Evolutionary conservation across 2,113 vertebrate species (phyloP).

Genomic region (Rhinolophus sinicus): DNA sequence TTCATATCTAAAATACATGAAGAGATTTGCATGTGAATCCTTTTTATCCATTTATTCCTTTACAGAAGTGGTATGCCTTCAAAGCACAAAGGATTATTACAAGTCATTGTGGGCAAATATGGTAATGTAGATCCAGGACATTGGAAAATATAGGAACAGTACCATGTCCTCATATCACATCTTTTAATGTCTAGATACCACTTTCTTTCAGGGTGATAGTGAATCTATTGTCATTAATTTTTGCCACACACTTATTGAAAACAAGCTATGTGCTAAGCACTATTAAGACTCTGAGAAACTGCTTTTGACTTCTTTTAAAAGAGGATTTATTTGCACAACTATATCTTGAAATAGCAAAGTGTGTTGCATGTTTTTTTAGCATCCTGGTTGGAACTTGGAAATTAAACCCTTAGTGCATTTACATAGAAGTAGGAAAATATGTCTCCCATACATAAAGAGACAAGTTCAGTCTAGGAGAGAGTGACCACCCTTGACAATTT

Average conservation of each 20-base stretch:
- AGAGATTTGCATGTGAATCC: background rate
- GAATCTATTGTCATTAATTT: background rate
- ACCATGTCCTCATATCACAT: background rate
- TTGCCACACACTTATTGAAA: background rate
- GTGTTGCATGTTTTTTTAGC: background rate
- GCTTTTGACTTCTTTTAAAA: slow-evolving; percentile 3
- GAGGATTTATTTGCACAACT: background rate
- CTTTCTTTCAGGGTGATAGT: background rate
- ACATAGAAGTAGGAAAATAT: background rate
- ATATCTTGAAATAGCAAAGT: background rate
- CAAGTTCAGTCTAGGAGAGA: background rate
- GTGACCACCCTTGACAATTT: too few relatives aligned
- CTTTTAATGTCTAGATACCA: background rate
- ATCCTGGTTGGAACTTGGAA: background rate
- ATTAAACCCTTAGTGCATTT: background rate
- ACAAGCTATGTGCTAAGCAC: background rate
- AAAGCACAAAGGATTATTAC: background rate
- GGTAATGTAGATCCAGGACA: background rate
- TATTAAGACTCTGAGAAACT: background rate
- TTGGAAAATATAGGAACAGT: background rate
- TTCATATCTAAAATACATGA: background rate
- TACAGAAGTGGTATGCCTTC: background rate
- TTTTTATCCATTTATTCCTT: background rate
- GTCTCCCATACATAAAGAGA: background rate
- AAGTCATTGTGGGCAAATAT: background rate